Evolutionary conservation across 1,140 invertebrate species (phyloP).

Genomic region (Drosophila dunni): DNA sequence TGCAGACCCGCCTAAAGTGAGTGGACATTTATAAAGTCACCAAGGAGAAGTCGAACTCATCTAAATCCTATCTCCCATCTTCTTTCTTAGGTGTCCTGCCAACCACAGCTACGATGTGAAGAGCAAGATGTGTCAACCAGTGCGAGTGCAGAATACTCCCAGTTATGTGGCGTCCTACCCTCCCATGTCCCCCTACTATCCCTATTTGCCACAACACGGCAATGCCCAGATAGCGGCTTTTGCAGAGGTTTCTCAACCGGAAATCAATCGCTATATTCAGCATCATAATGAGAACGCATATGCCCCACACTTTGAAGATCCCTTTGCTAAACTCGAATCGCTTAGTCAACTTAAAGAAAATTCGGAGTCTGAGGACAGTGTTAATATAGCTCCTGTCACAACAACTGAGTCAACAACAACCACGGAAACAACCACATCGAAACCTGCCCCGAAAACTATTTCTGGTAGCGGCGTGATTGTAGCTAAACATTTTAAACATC

Average conservation of each 20-base stretch:
- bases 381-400: conserved; percentile 3
- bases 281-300: conserved; percentile 14
- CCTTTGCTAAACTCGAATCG: not conserved
- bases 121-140: conserved; percentile 55
- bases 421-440: not conserved
- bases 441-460: not conserved
- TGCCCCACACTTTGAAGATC: not conserved
- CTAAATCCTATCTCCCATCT: not conserved
- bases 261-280: not conserved
- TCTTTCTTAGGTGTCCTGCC: conserved; percentile 57
- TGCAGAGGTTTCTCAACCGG: conserved; percentile 14
- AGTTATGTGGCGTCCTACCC: conserved; percentile 49
- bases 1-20: conserved; percentile 81
- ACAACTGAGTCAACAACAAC: conserved; percentile 16
- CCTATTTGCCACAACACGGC: conserved; percentile 38
- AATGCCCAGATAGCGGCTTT: not conserved
- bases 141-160: conserved; percentile 50
- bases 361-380: conserved; percentile 2
- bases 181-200: conserved; percentile 51
- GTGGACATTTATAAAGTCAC: not conserved
- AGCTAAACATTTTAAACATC: no score
- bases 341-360: conserved; percentile 10
- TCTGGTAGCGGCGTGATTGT: not conserved
- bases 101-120: conserved; percentile 63
- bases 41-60: not conserved